Evolutionary conservation across 2,888 invertebrate species (phyloP).

Genomic region (Apocheima hispidaria): DNA sequence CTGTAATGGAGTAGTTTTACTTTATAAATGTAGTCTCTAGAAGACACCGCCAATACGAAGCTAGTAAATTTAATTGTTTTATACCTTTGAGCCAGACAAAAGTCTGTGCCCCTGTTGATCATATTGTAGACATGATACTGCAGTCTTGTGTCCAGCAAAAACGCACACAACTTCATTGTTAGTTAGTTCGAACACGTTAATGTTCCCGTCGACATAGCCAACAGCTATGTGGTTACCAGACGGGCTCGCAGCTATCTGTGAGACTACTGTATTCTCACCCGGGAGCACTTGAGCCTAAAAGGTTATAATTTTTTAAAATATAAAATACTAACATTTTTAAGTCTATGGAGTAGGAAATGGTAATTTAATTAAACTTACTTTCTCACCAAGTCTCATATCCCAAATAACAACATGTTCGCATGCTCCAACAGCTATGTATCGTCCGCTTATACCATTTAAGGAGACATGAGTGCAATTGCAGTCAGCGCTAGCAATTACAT

Average conservation of each 20-base stretch:
- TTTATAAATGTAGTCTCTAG: no score
- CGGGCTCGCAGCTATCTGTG: constrained; percentile 91
- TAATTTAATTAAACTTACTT: constrained; percentile 78
- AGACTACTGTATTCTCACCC: constrained; percentile 93
- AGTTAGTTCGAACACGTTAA: constrained; percentile 93
- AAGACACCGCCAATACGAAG: background rate
- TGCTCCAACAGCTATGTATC: constrained; percentile 96
- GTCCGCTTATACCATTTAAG: constrained; percentile 91
- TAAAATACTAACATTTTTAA: background rate
- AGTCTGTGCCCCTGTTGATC: constrained; percentile 93
- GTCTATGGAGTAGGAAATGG: background rate
- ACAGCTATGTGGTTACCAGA: constrained; percentile 93
- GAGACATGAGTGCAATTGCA: constrained; percentile 94
- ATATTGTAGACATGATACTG: constrained; percentile 93
- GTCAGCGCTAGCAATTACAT: constrained; percentile 92
- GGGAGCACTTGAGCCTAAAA: constrained; percentile 90
- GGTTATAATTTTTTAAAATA: constrained; percentile 11
- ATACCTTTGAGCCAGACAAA: constrained; percentile 94
- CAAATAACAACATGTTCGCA: constrained; percentile 97
- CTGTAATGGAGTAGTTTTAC: no score
- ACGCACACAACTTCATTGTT: constrained; percentile 90
- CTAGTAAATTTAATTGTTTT: background rate
- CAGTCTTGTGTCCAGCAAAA: constrained; percentile 94
- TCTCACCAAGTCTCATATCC: constrained; percentile 95
- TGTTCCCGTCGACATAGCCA: constrained; percentile 96